Evolutionary conservation across 2,797 vertebrate genomes (phyloP).

Genomic region (Molossus molossus): DNA sequence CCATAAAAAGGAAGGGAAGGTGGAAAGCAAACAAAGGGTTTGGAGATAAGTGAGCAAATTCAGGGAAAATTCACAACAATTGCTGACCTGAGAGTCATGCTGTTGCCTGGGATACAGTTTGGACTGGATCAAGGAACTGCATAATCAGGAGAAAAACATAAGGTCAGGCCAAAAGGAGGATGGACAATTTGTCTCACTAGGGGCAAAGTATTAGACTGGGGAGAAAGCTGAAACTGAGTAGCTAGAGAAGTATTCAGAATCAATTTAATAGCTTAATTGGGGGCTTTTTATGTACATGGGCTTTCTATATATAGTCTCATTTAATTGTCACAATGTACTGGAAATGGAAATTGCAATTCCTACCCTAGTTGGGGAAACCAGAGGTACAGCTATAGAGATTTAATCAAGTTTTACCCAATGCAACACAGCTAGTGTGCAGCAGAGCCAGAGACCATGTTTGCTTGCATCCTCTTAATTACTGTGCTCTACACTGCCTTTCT

Average conservation of each 20-base stretch:
- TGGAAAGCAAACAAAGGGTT: neutral
- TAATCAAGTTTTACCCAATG: neutral
- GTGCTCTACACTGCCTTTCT: neutral
- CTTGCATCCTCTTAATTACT: neutral
- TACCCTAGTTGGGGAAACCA: neutral
- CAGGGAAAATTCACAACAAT: slow-evolving; percentile 32
- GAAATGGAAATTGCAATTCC: slow-evolving; percentile 22
- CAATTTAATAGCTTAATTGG: slow-evolving; percentile 39
- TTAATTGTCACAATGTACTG: neutral
- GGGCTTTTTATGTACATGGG: neutral
- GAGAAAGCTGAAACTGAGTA: neutral
- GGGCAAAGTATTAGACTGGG: neutral
- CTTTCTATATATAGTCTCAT: neutral
- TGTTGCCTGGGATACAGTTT: neutral
- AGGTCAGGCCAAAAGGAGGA: neutral
- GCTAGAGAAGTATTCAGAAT: slow-evolving; percentile 6
- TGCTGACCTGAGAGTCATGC: neutral
- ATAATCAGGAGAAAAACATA: neutral
- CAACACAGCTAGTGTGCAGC: neutral
- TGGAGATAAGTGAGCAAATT: slow-evolving; percentile 24
- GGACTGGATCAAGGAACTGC: neutral
- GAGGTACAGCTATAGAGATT: slow-evolving; percentile 4
- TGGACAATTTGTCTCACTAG: neutral
- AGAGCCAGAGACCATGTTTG: slow-evolving; percentile 14
- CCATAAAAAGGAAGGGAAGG: neutral